Evolutionary conservation across 2,888 invertebrate species (phyloP), one percentile per base, ranked within the genome.

Genomic region (Stictocephala bisonia): DNA sequence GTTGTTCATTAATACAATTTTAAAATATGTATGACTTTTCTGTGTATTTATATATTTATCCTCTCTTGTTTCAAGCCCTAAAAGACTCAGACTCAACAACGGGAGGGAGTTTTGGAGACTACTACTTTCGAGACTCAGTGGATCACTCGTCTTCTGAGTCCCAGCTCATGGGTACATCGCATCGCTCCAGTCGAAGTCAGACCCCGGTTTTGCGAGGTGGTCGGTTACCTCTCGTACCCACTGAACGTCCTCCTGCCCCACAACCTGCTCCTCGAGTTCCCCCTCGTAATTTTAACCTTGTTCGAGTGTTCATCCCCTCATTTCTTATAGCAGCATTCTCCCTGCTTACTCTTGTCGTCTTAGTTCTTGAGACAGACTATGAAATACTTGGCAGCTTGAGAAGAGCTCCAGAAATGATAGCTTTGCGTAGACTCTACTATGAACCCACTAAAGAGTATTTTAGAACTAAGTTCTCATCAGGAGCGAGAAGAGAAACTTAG

Each of bases 141-240:
- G 90, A 93, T 82, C 93, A 93, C 83, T 93, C 93, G 53, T 93
- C 93, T 26, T 91, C 92, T 13, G 93, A 93, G 84, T 92, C 92
- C 72, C 91, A 91, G 79, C 85, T 89, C 78, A 80, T 89, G 81
- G 86, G 88, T 79, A 80, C 81, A 18, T 85, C 86, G 7, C 85
- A 85, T 77, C 83, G 85, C 53, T 86, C 86, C 18, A 85, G 86
- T 80, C 83, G 86, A 70, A 84, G 86, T 78, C 85, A 85, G 81
- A 86, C 86, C 44, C 85, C 86, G 56, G 80, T 81, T 31, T 78
- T 81, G 18, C 71, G 77, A 20, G 67, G 74, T 20, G 74, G 67
- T 20, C 60, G 68, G 6, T 27, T 67, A 4, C 60, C 81, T 72
- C 60, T 74, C 81, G 80, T 72, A 31, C 73, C 44, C 53, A 80